A percentile compares a stretch with the other conserved stretches of the same genome.
Conservation (phyloP, 2,888 invertebrate genomes). For the Mactromeris polynyma region DNA sequence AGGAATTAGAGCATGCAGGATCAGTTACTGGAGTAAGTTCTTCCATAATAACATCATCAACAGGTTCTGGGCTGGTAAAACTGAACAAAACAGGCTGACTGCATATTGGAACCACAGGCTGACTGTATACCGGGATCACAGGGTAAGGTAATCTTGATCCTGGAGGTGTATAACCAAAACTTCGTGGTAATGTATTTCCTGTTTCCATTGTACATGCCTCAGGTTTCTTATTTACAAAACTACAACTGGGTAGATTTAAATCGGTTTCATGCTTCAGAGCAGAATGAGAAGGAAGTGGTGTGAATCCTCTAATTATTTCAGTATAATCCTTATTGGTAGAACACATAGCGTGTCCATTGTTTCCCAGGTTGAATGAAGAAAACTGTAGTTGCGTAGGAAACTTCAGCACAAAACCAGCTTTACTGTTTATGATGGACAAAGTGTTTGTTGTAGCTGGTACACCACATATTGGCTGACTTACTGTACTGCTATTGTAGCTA, state of each 20-base stretch:
- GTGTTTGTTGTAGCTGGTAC: background rate
- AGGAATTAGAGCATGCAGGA: background rate
- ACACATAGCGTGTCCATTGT: background rate
- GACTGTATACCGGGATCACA: background rate
- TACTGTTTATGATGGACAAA: background rate
- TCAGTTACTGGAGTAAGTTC: background rate
- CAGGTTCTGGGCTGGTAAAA: slow-evolving; percentile 8
- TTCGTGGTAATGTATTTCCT: background rate
- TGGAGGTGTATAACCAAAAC: background rate
- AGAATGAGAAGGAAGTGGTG: background rate
- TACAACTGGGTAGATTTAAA: background rate
- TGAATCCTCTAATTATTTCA: background rate
- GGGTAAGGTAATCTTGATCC: background rate
- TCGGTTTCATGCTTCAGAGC: background rate
- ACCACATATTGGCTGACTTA: too few species aligned
- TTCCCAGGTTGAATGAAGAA: background rate
- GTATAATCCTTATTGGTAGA: background rate
- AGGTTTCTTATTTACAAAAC: background rate
- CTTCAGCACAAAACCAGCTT: slow-evolving; percentile 16
- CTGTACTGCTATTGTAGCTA: background rate
- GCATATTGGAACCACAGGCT: background rate
- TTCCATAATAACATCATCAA: slow-evolving; percentile 33
- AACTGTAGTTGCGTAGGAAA: background rate
- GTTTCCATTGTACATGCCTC: background rate
- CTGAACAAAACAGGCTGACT: slow-evolving; percentile 6